phyloP scores from a whole-genome alignment of 2,888 invertebrate genomes.

The Tetrapedia diversipes region DNA sequence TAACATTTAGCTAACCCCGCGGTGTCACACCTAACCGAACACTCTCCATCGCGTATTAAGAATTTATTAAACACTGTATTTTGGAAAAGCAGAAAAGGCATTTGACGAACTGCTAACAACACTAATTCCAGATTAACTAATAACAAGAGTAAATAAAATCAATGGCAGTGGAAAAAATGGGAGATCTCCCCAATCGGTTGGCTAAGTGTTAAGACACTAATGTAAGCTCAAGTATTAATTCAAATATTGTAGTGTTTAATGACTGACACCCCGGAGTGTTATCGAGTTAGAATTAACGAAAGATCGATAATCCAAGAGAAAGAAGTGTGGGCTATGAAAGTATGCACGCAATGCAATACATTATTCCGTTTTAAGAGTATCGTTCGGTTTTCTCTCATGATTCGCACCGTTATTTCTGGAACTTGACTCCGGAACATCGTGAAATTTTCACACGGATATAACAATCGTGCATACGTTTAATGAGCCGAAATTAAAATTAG shows the following conservation, averaged over 20 bases:
- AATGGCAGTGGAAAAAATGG: no score
- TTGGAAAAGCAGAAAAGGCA: no score
- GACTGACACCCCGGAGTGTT: background rate
- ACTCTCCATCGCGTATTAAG: no score
- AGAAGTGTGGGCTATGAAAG: constrained; percentile 18
- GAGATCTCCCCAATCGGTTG: no score
- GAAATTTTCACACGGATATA: constrained; percentile 34
- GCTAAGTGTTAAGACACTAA: no score
- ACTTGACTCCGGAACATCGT: constrained; percentile 44
- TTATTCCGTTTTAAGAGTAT: constrained; percentile 4
- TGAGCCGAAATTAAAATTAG: constrained; percentile 55
- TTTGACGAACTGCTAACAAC: no score
- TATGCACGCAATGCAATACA: background rate
- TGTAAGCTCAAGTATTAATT: background rate
- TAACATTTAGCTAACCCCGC: no score
- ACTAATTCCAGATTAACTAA: no score
- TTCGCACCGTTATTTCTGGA: constrained; percentile 52
- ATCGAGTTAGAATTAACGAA: background rate
- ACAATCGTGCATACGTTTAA: constrained; percentile 29
- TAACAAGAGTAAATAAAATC: no score
- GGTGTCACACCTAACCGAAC: no score
- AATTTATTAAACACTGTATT: no score
- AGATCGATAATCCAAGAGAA: background rate
- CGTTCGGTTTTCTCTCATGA: constrained; percentile 36
- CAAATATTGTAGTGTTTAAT: background rate